Base-by-base conservation (phyloP, 2,113 vertebrate genomes). In the Rana temporaria region DNA sequence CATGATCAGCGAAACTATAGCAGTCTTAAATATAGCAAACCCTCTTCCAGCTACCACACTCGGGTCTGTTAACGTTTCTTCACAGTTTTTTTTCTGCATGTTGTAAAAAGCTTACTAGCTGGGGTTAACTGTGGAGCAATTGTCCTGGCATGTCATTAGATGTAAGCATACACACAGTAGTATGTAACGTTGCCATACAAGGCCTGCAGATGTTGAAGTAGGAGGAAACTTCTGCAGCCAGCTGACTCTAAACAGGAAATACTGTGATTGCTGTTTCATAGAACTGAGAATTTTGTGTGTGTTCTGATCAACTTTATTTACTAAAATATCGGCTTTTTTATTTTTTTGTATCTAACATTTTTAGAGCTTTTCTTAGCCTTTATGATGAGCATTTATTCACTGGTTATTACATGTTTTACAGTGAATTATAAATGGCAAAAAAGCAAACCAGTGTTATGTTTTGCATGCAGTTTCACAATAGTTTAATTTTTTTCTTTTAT, bases 1-100 rank as follows among this genome's bases (percentile, higher is more conserved):
- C 95, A 94, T 72, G 96, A 97, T 93, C 95, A 96, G 87, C 97
- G 95, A 93, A 98, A 94, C 88, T 97, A 97, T 91, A 95, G 87
- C 94, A 97, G 95, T 90, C 93, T 98, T 88, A 94, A 88, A 89
- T 93, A 91, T 89, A 94, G 91, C 92, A 98, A 96, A 92, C 88
- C 92, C 26, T 68, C 86, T 84, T 86, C 91, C 84, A 85, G 89
- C 84, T 91, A 84, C 88, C 85, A 66, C 74, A 57, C 86, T 89
- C 84, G 90, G 93, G 93, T 94, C 87, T 91, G 94, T 95, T 84
- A 59, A 75, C 69, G 89, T 72, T 0, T 55, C 73, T 19, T 38
- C 85, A 34, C 88, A 89, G n/a, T 53, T 18, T 16, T 59, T 30
- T 17, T 70, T 42, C 11, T 64, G 79, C 24, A 48, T 64, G 42